A percentile compares a stretch with the other conserved stretches of the same genome.
These are phyloP conservation scores for Synergus laeviventris DNA, from an alignment of 2,888 invertebrate species.

Conservation along the genomic window DNA sequence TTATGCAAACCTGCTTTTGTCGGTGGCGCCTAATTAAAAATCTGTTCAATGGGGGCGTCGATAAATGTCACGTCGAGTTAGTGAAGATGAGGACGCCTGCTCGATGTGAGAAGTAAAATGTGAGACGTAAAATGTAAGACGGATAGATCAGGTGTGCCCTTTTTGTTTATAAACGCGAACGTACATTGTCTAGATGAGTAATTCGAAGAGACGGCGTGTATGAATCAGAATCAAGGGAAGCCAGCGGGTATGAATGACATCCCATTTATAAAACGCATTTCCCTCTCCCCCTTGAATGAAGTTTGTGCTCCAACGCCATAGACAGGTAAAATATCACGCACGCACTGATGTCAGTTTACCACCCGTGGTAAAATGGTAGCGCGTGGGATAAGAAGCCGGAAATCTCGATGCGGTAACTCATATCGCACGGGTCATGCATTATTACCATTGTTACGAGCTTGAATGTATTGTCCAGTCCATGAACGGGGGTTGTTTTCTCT, in stretches of 20 bases:
- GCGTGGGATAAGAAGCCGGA: conserved; percentile 55
- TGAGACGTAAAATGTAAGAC: conserved; percentile 37
- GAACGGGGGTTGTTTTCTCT: conserved; percentile 9
- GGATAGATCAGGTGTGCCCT: conserved; percentile 48
- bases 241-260: conserved; percentile 69
- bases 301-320: conserved; percentile 22
- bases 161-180: conserved; percentile 45
- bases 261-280: conserved; percentile 67
- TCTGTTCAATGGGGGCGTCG: conserved; percentile 42
- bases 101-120: not conserved
- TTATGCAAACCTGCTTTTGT: conserved; percentile 9
- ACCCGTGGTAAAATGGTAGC: conserved; percentile 43
- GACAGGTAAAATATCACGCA: conserved; percentile 54
- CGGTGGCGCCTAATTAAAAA: conserved; percentile 5
- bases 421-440: conserved; percentile 44
- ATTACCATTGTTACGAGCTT: conserved; percentile 46
- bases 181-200: conserved; percentile 59
- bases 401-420: conserved; percentile 50
- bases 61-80: conserved; percentile 48
- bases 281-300: conserved; percentile 32
- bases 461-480: conserved; percentile 20
- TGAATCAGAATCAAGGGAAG: conserved; percentile 70
- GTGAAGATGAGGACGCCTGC: conserved; percentile 1
- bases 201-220: conserved; percentile 63
- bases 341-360: conserved; percentile 40